Percentiles rank a stretch among this genome's conserved stretches.
Evolutionary conservation across 2,113 vertebrate genomes (phyloP).

Genomic region (Argyrosomus japonicus): DNA sequence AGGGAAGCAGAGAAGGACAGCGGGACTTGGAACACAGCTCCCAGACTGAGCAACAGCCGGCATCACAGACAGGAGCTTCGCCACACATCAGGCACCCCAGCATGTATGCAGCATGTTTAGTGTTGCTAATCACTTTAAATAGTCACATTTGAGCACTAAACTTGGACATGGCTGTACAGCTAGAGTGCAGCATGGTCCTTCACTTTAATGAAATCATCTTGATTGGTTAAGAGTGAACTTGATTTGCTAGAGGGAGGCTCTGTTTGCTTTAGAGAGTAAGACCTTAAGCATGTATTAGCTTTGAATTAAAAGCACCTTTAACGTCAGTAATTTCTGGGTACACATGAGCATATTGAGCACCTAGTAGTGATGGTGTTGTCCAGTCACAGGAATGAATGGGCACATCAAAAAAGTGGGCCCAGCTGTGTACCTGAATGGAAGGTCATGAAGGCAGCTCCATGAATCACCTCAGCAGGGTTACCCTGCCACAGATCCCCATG

Average conservation of each 20-base stretch:
- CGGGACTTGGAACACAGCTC: background rate
- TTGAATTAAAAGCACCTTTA: background rate
- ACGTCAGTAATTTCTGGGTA: background rate
- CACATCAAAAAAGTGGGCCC: slow-evolving; percentile 57
- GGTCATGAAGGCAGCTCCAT: slow-evolving; percentile 79
- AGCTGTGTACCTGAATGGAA: slow-evolving; percentile 76
- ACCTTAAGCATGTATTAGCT: background rate
- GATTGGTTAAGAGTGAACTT: background rate
- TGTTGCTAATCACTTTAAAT: slow-evolving; percentile 42
- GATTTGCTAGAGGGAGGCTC: background rate
- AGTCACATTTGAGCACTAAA: slow-evolving; percentile 17
- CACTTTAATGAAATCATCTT: slow-evolving; percentile 10
- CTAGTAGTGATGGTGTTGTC: slow-evolving; percentile 4
- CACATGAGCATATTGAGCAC: background rate
- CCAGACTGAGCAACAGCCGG: slow-evolving; percentile 40
- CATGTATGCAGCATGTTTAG: slow-evolving; percentile 37
- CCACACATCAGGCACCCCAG: slow-evolving; percentile 39
- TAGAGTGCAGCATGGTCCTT: background rate
- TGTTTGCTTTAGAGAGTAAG: background rate
- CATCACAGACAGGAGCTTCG: slow-evolving; percentile 16
- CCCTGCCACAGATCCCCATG: slow-evolving; percentile 61
- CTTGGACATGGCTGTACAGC: background rate
- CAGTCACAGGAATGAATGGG: slow-evolving; percentile 49
- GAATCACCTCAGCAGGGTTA: slow-evolving; percentile 77
- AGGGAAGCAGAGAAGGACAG: background rate